Base-by-base conservation (phyloP, 2,113 vertebrate species). In the Enhydra lutris region DNA sequence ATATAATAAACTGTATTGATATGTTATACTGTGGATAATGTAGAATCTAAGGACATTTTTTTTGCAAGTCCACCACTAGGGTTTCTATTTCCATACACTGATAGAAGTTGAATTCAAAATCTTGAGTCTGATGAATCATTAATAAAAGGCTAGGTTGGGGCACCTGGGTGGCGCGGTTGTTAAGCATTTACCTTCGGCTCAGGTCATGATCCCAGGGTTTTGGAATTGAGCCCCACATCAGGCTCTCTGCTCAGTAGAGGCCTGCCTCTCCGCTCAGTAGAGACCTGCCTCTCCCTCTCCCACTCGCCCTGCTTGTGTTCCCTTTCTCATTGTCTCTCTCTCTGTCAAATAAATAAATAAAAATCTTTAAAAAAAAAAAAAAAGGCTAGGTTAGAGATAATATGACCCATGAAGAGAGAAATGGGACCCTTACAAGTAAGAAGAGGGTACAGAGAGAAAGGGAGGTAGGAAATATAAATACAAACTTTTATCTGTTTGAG, bases 61-160 rank as follows among this genome's bases (percentile, higher is more conserved):
- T 91, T 55, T 69, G 11, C 47, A 91, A 83, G 59, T 31, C 50
- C 7, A 63, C 21, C 18, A 74, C 61, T 81, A 92, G 10, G 63
- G 26, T 86, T 87, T 84, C 73, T 97, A 42, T 82, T 86, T 96
- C n/a, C 57, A 89, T 39, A 91, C 11, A 78, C 42, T 39, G 31
- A 87, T 34, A n/a, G 57, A 92, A 86, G 50, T n/a, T 76, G 73
- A 94, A 50, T 34, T 85, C 18, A 89, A 89, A 93, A 94, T 63
- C 50, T 9, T 42, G 31, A 86, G 59, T 87, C 57, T 83, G 47
- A 91, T 61, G 52, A 82, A n/a, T 89, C 50, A 91, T 57, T 85
- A 23, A 23, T 39, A 39, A 15, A 52, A 36, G 34, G 52, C 79
- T 57, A 42, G 69, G 13, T 6, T 55, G 52, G 52, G 17, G 52